Base-by-base conservation (phyloP, 2,888 invertebrate genomes). In the Napeogenes inachia region DNA sequence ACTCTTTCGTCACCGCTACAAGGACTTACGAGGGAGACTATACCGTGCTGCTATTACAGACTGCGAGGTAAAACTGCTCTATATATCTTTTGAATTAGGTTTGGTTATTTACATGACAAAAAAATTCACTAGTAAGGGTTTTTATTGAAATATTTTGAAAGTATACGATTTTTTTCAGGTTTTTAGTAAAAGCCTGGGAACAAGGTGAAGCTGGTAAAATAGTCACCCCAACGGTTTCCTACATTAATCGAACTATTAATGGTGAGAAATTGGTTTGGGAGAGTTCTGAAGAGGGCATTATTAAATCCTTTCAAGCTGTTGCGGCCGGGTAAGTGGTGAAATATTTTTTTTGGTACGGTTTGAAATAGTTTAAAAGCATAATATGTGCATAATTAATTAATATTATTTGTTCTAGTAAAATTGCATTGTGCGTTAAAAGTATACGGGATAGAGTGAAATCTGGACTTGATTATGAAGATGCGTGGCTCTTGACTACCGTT, bases 21-120 rank as follows among this genome's bases (percentile, higher is more conserved):
- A 95, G 96, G 77, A 99, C 98, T 0, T 98, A 98, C 75, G 99
- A 99, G 82, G 99, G 99, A 13, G 99, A 99, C 84, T 98, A 98
- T 78, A 98, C 98, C 0, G 98, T 99, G 0, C 90, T 99, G 75
- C 88, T 96, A 56, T 86, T 99, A 58, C 99, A 99, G 87, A 96
- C 97, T 1, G 98, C 98, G 0, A 92, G 95, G 92, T 91, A 70
- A 68, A 47, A 3, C 42, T 42, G 8, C 42, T 42, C 5, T 10
- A 10, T 10, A 42, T 3, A 10, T 8, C 12, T 42, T 35, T 35
- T 35, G 35, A 5, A 12, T 42, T 12, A 10, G 10, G 42, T 42
- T 10, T 42, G 42, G 1, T 10, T 1, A 42, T 1, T 42, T 42
- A 21, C 21, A 21, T 1, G 21, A 21, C 1, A 21, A 21, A 21